Conservation (phyloP, 2,113 vertebrate species). For the Macquaria australasica region DNA sequence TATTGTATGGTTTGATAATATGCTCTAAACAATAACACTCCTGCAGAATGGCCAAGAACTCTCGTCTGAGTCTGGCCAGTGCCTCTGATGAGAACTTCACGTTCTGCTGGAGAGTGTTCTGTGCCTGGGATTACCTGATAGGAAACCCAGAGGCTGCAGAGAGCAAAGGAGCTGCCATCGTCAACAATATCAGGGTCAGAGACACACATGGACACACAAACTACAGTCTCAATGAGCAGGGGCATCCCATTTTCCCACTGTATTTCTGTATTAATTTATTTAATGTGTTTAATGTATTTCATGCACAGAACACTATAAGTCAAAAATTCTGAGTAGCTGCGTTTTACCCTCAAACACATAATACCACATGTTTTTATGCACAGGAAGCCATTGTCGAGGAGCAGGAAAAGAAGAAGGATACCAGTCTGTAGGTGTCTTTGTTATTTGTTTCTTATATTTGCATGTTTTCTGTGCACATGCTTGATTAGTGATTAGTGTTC, state of each 20-base stretch:
- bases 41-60: conserved; percentile 97
- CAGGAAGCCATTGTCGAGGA: conserved; percentile 98
- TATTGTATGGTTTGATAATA: neutral
- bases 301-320: neutral
- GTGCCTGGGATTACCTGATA: conserved; percentile 98
- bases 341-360: neutral
- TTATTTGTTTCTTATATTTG: conserved; percentile 3
- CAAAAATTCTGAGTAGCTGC: neutral
- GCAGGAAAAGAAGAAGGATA: conserved; percentile 96
- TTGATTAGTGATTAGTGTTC: neutral
- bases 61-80: conserved; percentile 93
- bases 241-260: neutral
- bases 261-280: neutral
- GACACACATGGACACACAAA: neutral
- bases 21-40: neutral
- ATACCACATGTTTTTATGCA: conserved; percentile 44
- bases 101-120: conserved; percentile 98
- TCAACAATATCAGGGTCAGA: conserved; percentile 95
- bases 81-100: conserved; percentile 96
- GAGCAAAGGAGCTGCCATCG: conserved; percentile 96
- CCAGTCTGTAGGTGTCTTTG: conserved; percentile 90
- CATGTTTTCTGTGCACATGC: neutral
- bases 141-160: conserved; percentile 97
- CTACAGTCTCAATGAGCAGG: neutral
- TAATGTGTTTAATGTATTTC: neutral